A percentile compares a stretch with the other conserved stretches of the same genome.
Evolutionary conservation across 2,113 vertebrate genomes (phyloP).

Genomic region (Alethe castanea): DNA sequence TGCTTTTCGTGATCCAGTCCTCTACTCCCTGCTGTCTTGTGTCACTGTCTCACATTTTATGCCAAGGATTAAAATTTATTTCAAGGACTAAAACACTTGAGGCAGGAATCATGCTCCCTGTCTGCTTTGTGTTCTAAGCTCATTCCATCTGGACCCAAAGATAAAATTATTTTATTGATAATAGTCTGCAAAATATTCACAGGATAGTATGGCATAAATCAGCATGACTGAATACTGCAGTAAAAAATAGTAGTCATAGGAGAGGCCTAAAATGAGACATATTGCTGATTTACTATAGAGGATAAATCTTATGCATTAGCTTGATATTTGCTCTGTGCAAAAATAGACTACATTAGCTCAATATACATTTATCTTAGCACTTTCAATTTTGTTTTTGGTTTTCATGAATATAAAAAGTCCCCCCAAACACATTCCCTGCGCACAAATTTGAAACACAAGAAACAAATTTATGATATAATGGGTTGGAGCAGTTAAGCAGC

Average conservation of each 20-base stretch:
- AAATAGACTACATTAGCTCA: background rate
- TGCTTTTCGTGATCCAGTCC: background rate
- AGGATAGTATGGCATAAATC: slow-evolving; percentile 18
- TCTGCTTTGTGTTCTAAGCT: slow-evolving; percentile 16
- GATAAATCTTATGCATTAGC: slow-evolving; percentile 50
- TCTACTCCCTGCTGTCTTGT: background rate
- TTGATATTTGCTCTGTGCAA: slow-evolving; percentile 12
- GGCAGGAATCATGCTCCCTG: background rate
- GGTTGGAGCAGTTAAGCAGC: slow-evolving; percentile 13
- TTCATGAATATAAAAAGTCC: slow-evolving; percentile 25
- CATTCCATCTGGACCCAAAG: slow-evolving; percentile 12
- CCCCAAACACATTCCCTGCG: background rate
- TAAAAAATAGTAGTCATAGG: slow-evolving; percentile 17
- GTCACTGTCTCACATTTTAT: background rate
- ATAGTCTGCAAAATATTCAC: slow-evolving; percentile 39
- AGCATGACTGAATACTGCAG: slow-evolving; percentile 23
- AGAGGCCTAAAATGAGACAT: slow-evolving; percentile 11
- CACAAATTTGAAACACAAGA: slow-evolving; percentile 18
- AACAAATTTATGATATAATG: slow-evolving; percentile 5
- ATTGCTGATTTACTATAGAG: slow-evolving; percentile 32
- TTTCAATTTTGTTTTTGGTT: background rate
- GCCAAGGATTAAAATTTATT: background rate
- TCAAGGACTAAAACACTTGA: background rate
- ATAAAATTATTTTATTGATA: slow-evolving; percentile 52
- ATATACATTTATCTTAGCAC: slow-evolving; percentile 7